Evolutionary conservation across 2,797 vertebrate species (phyloP).

Genomic region (Telmatherina bonti): DNA sequence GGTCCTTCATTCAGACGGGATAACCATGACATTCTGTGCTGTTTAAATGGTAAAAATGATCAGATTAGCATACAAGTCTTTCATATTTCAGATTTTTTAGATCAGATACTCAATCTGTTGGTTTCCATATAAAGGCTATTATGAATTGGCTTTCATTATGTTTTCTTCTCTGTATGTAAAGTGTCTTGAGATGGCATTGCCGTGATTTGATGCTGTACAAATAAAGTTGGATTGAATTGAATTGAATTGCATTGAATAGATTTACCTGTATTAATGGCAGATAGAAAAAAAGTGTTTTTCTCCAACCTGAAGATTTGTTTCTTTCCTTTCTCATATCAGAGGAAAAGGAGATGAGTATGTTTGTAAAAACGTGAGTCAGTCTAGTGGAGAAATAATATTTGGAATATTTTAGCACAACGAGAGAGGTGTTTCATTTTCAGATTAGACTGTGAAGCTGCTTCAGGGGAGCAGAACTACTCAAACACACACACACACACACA

Average conservation of each 20-base stretch:
- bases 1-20: neutral
- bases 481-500: constrained; percentile 1
- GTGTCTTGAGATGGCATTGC: too few relatives aligned
- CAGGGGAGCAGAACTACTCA: constrained; percentile 23
- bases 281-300: neutral
- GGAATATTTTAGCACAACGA: constrained; percentile 78
- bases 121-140: too few relatives aligned
- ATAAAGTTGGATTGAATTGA: too few relatives aligned
- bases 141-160: too few relatives aligned
- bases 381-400: constrained; percentile 49
- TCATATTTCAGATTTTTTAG: neutral
- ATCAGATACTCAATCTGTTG: neutral
- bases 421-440: constrained; percentile 81
- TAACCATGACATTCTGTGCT: neutral
- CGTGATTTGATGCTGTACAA: too few relatives aligned
- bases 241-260: too few relatives aligned
- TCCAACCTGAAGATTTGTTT: neutral
- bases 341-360: constrained; percentile 7
- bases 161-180: too few relatives aligned
- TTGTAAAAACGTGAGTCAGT: constrained; percentile 20
- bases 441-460: constrained; percentile 53
- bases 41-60: neutral
- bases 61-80: neutral
- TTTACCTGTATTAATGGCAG: neutral
- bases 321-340: constrained; percentile 5